phyloP scores from a whole-genome alignment of 1,140 invertebrate species.

The Drosophila fuyamai region DNA sequence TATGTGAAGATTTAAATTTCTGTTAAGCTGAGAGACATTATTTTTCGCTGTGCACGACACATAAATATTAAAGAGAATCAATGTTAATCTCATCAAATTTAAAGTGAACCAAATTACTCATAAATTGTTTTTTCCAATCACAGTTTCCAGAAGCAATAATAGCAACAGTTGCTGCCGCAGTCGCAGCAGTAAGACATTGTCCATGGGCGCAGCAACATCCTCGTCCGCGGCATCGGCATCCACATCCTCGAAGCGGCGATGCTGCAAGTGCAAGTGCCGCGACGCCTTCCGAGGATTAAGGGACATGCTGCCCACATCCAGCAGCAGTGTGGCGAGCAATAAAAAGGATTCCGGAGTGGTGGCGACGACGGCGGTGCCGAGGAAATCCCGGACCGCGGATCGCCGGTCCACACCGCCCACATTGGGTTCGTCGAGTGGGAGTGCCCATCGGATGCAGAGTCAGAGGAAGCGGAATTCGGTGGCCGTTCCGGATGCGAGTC shows the following conservation, averaged over 20 bases:
- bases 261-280: constrained; percentile 75
- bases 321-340: constrained; percentile 23
- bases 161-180: constrained; percentile 75
- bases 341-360: constrained; percentile 42
- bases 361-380: constrained; percentile 8
- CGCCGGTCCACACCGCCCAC: constrained; percentile 62
- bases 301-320: constrained; percentile 52
- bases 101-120: constrained; percentile 40
- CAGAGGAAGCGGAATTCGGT: constrained; percentile 65
- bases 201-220: constrained; percentile 39
- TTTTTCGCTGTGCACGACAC: constrained; percentile 7
- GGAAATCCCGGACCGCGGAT: constrained; percentile 50
- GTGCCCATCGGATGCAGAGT: constrained; percentile 15
- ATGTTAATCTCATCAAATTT: constrained; percentile 18
- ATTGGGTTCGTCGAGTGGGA: constrained; percentile 12
- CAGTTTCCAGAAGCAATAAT: constrained; percentile 36
- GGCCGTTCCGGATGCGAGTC: constrained; percentile 63
- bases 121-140: constrained; percentile 12
- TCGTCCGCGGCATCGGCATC: constrained; percentile 1
- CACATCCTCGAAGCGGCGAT: constrained; percentile 56
- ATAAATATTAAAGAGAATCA: constrained; percentile 14
- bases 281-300: constrained; percentile 60
- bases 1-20: too few species aligned
- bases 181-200: constrained; percentile 59
- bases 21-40: too few species aligned